Percentiles rank a stretch among this genome's conserved stretches.
phyloP scores from a whole-genome alignment of 2,113 vertebrate genomes.

The Ivindomyrus marchei region DNA sequence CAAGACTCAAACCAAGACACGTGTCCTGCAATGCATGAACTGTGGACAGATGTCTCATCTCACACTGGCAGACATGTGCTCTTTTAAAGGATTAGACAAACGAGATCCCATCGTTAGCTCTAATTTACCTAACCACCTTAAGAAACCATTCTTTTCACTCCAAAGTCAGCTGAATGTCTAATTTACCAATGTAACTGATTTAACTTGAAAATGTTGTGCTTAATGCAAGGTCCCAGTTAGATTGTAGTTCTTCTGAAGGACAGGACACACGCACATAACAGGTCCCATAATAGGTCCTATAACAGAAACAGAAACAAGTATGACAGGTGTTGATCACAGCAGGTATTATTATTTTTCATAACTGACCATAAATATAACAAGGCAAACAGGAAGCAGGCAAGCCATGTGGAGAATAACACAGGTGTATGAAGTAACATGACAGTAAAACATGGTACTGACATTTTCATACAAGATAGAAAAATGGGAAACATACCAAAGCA shows the following conservation, averaged over 20 bases:
- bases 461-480: neutral
- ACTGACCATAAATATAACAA: neutral
- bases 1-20: neutral
- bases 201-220: neutral
- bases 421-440: neutral
- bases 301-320: too few relatives aligned
- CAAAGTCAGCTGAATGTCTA: neutral
- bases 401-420: neutral
- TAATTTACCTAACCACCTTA: constrained; percentile 36
- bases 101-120: constrained; percentile 57
- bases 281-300: neutral
- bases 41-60: constrained; percentile 45
- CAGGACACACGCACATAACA: neutral
- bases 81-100: constrained; percentile 61
- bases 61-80: constrained; percentile 60
- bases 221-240: neutral
- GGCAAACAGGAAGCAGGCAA: neutral
- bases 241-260: neutral
- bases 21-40: neutral
- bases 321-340: neutral
- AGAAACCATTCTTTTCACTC: constrained; percentile 27
- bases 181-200: neutral
- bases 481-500: neutral
- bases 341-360: neutral
- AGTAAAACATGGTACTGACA: neutral